Evolutionary conservation across 2,888 invertebrate species (phyloP), one percentile per base, ranked within the genome.

Genomic region (Mythimna ferrago): DNA sequence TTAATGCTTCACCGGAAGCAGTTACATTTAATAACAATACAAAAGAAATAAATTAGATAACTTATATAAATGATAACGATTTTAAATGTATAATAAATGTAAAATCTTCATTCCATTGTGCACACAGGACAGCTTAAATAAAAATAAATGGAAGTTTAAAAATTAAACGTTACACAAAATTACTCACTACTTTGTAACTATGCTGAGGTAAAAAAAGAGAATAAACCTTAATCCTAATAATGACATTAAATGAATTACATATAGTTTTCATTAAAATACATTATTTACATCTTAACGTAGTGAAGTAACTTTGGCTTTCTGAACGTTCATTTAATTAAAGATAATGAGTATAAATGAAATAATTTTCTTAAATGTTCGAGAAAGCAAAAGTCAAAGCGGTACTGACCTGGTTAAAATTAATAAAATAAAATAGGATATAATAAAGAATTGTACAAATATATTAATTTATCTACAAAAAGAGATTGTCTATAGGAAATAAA

Each of bases 301-400:
- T 88, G 88, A 90, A 92, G 87, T 91, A 90, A 94, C 94, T 95
- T 95, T 95, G 95, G 95, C 94, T 94, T 92, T 92, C 92, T 92
- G 92, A 89, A 92, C 88, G 84, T 89, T 88, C 86, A 89, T 91
- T 88, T 86, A 90, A 88, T 88, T 90, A 91, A 91, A 89, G 67
- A 90, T 93, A 93, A 93, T 94, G 95, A 94, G 94, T 94, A 94
- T 92, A 93, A 93, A 93, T 89, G 88, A 90, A 90, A 84, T 82
- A 85, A 84, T 66, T 60, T 83, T 73, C 75, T 83, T 81, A 72
- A 83, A 81, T 81, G 79, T 83, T 84, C 68, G 84, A 90, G 89
- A 92, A 92, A 91, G 91, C 92, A 89, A 91, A 87, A 72, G 66
- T 74, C 69, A 82, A 88, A 88, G 85, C 87, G 79, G 76, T 83